These are phyloP conservation scores for Zosterops lateralis DNA, from an alignment of 2,113 vertebrate genomes.

Conservation along the genomic window DNA sequence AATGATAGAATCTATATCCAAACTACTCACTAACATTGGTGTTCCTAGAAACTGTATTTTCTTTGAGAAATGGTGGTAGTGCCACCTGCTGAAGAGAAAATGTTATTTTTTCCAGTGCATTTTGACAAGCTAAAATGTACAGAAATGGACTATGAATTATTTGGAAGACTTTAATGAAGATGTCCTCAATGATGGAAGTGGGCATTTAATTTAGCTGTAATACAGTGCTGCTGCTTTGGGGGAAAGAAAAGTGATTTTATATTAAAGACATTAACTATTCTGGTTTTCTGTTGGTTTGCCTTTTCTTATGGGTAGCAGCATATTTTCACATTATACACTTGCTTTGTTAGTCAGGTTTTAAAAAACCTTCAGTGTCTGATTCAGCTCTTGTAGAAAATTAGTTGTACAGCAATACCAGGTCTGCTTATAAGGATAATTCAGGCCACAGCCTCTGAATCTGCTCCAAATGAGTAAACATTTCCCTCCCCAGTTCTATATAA, in stretches of 20 bases:
- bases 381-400: background rate
- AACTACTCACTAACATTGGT: constrained; percentile 74
- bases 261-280: constrained; percentile 26
- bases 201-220: constrained; percentile 13
- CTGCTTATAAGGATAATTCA: background rate
- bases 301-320: background rate
- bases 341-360: background rate
- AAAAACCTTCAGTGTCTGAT: background rate
- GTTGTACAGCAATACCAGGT: background rate
- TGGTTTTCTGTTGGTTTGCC: background rate
- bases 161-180: background rate
- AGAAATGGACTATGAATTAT: background rate
- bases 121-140: background rate
- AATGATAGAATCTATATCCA: constrained; percentile 89
- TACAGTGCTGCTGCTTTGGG: background rate
- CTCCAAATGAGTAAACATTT: background rate
- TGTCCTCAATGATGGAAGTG: background rate
- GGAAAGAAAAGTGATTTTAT: background rate
- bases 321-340: background rate
- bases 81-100: background rate
- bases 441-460: background rate
- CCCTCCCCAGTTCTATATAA: background rate
- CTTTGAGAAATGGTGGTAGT: constrained; percentile 98
- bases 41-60: constrained; percentile 81
- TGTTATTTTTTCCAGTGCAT: background rate